Evolutionary conservation across 2,888 invertebrate genomes (phyloP), one percentile per base, ranked within the genome.

Genomic region (Ametastegia equiseti): DNA sequence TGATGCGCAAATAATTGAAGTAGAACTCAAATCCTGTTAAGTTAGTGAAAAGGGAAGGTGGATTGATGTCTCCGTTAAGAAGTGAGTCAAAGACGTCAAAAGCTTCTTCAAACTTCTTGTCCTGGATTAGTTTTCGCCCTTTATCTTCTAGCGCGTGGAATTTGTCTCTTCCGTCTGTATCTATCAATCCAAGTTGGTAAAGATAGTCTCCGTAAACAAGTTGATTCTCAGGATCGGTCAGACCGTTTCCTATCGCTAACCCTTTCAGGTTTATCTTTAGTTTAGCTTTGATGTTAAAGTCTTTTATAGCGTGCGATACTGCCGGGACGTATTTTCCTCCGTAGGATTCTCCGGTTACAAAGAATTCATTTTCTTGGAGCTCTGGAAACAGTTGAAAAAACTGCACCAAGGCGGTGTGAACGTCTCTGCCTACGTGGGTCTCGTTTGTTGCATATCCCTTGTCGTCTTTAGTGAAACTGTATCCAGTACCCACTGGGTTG

Each of bases 401-500:
- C 90, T 98, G 98, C 54, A 93, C 92, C 2, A 98, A 88, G 0
- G 96, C 96, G 79, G 94, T 93, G 88, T 97, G 96, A 7, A 98
- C 91, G 90, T 98, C 95, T 75, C 94, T 93, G 0, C 96, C 98
- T 0, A 98, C 96, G 89, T 96, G 95, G 0, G 94, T 94, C 91
- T 98, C 96, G 90, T 97, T 95, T 5, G 92, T 94, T 11, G 96
- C 96, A 91, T 96, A 98, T 0, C 98, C 98, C 80, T 92, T 93
- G 27, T 95, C 94, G 80, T 94, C 92, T 3, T 95, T 94, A 0
- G 98, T 97, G 88, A 97, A 98, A 92, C 98, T 98, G 89, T 96
- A 98, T 0, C 98, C 98, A 1, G 97, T 96, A 1, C 98, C 97
- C 0, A 97, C 98, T 0, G 98, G 98, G 91, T 97, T 98, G 90